Conservation (phyloP, 2,113 vertebrate genomes). For the Manacus vitellinus region DNA sequence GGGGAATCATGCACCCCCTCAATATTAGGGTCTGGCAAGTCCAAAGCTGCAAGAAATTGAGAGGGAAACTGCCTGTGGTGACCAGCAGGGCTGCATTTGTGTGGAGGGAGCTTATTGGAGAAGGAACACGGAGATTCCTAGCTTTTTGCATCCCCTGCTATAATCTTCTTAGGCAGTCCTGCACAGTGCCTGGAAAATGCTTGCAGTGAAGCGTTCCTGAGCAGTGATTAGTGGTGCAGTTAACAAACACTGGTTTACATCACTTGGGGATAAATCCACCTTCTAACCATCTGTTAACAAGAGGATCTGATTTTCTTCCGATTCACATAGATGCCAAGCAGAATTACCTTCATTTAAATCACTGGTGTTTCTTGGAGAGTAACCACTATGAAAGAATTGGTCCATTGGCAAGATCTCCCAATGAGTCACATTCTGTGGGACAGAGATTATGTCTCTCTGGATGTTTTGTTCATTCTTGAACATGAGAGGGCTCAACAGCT, state of each 20-base stretch:
- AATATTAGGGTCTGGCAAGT: not conserved
- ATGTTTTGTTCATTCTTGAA: not conserved
- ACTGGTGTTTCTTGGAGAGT: not conserved
- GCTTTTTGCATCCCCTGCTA: not conserved
- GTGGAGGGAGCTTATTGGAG: not conserved
- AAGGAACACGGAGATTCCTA: not conserved
- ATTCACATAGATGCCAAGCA: not conserved
- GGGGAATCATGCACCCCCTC: accelerated
- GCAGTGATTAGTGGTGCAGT: not conserved
- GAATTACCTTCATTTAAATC: not conserved
- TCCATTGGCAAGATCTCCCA: not conserved
- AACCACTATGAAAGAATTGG: not conserved
- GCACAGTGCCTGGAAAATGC: not conserved
- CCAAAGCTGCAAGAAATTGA: not conserved
- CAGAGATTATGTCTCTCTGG: not conserved
- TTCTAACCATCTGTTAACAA: not conserved
- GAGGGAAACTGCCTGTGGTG: not conserved
- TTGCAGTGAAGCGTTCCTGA: not conserved
- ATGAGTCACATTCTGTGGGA: not conserved
- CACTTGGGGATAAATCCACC: not conserved
- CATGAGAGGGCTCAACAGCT: not conserved
- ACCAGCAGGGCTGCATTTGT: not conserved
- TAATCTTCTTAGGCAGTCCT: not conserved
- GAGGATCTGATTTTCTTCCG: not conserved
- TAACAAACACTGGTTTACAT: not conserved